Percentiles rank a stretch among this genome's conserved stretches.
These are phyloP conservation scores for Macroglossus sobrinus DNA, from an alignment of 2,113 vertebrate species.

Conservation along the genomic window DNA sequence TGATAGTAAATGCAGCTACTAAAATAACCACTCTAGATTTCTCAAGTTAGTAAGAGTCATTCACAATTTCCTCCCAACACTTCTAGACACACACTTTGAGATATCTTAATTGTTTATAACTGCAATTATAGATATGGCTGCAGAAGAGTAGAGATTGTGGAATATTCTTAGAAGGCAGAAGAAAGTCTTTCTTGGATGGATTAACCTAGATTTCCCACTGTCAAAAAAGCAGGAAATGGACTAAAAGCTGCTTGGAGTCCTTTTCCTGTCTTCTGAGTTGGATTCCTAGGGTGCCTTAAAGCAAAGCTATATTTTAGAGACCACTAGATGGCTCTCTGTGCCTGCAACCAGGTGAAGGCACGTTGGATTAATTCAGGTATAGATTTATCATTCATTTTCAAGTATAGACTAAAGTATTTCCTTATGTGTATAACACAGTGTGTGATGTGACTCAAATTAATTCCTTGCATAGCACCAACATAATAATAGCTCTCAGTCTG, in stretches of 20 bases:
- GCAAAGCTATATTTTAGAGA: neutral
- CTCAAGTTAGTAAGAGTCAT: neutral
- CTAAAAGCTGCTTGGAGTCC: neutral
- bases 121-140: neutral
- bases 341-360: neutral
- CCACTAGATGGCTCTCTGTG: slow-evolving; percentile 55
- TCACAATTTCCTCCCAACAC: neutral
- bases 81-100: neutral
- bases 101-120: neutral
- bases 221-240: neutral
- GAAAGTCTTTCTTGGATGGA: neutral
- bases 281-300: neutral
- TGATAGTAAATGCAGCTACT: neutral
- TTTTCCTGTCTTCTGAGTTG: neutral
- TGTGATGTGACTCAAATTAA: neutral
- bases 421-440: neutral
- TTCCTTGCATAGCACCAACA: neutral
- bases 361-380: neutral
- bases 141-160: neutral
- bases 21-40: neutral
- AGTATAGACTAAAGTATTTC: neutral
- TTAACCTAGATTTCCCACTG: neutral
- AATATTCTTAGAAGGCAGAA: neutral
- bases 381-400: neutral
- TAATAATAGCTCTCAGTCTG: neutral